Percentiles rank a stretch among this genome's conserved stretches.
phyloP scores from a whole-genome alignment of 2,797 vertebrate genomes.

The Lagocephalus sceleratus region DNA sequence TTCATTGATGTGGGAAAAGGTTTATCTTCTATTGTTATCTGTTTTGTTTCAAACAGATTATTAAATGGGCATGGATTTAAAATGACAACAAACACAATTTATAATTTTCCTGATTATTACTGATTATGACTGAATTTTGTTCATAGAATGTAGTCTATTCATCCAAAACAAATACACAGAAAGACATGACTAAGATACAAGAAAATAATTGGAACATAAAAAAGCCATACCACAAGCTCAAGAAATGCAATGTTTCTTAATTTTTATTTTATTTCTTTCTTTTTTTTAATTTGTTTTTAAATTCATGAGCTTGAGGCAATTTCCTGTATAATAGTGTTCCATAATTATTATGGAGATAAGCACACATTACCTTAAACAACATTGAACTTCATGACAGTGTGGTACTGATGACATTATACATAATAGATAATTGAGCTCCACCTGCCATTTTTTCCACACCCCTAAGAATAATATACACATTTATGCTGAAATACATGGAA shows the following conservation, averaged over 20 bases:
- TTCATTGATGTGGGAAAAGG: no score
- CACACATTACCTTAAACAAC: conserved; percentile 19
- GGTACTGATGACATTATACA: conserved; percentile 17
- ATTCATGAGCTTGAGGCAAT: conserved; percentile 27
- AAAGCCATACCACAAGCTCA: conserved; percentile 11
- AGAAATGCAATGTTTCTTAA: conserved; percentile 14
- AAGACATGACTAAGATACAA: conserved; percentile 13
- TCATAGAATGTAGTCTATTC: conserved; percentile 7
- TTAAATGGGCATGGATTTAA: no score
- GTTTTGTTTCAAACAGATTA: no score
- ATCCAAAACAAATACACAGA: conserved; percentile 14
- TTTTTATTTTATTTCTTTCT: no score
- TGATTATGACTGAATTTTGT: conserved; percentile 8
- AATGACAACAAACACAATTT: no score
- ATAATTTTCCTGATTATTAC: no score
- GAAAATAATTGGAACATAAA: conserved; percentile 4
- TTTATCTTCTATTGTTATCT: no score
- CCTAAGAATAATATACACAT: no score
- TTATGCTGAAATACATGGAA: no score
- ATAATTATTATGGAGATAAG: conserved; percentile 30
- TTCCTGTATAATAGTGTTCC: conserved; percentile 17
- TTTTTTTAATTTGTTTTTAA: conserved; percentile 28
- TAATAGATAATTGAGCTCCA: no score
- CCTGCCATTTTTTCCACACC: no score
- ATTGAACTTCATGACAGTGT: conserved; percentile 10